A percentile compares a stretch with the other conserved stretches of the same genome.
Conservation (phyloP, 2,888 invertebrate species). For the Timema podura region DNA sequence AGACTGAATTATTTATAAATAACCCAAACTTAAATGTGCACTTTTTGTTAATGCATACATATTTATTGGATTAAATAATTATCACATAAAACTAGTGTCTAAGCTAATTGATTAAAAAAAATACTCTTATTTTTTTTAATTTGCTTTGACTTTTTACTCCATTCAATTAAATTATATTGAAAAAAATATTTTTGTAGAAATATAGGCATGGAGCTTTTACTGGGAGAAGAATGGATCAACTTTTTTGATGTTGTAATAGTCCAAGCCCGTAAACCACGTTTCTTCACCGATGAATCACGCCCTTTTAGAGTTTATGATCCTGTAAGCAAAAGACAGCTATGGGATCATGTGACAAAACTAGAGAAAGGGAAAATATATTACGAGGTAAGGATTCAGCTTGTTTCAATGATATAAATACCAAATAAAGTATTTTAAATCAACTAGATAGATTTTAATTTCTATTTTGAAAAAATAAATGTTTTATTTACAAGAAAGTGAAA, state of each 20-base stretch:
- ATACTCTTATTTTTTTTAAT: not conserved
- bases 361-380: constrained; percentile 89
- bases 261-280: constrained; percentile 92
- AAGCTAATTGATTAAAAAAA: not conserved
- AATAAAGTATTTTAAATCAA: not conserved
- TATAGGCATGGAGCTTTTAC: constrained; percentile 84
- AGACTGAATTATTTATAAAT: too few relatives aligned
- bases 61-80: not conserved
- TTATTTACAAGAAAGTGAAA: too few relatives aligned
- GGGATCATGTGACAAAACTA: constrained; percentile 84
- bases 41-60: too few relatives aligned
- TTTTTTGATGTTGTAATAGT: constrained; percentile 93
- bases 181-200: constrained; percentile 57
- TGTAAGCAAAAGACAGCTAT: constrained; percentile 73
- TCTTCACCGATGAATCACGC: constrained; percentile 88
- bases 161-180: constrained; percentile 22
- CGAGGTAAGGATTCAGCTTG: constrained; percentile 59
- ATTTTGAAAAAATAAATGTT: too few relatives aligned
- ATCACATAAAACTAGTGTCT: too few relatives aligned
- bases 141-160: not conserved
- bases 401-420: not conserved
- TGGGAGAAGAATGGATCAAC: constrained; percentile 84
- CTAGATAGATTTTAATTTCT: too few relatives aligned
- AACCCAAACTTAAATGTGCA: too few relatives aligned
- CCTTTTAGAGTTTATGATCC: constrained; percentile 88